Conservation (phyloP, 2,888 invertebrate genomes). For the Tipula vernalis region DNA sequence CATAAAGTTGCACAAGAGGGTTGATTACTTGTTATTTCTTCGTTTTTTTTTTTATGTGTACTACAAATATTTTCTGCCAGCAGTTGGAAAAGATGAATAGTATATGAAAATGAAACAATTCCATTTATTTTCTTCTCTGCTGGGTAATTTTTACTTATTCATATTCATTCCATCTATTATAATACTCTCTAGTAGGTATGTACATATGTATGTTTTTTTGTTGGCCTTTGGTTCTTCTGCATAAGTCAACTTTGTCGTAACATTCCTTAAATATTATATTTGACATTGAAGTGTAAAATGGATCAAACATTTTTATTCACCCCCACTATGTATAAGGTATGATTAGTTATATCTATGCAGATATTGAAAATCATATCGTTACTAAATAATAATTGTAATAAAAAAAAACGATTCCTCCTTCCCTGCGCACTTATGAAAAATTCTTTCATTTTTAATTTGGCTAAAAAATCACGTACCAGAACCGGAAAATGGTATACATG, state of each 20-base stretch:
- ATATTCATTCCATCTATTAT: not conserved
- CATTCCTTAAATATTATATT: not conserved
- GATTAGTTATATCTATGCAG: not conserved
- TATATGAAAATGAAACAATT: not conserved
- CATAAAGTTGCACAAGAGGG: conserved; percentile 4
- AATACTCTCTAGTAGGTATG: not conserved
- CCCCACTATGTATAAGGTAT: not conserved
- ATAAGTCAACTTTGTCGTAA: not conserved
- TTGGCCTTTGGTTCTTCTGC: not conserved
- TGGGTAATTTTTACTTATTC: not conserved
- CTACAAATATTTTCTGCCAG: not conserved
- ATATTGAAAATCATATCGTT: not conserved
- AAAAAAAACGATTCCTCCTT: not conserved
- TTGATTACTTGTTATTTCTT: not conserved
- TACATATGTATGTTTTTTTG: not conserved
- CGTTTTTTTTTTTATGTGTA: not conserved
- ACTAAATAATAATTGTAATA: not conserved
- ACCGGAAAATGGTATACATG: not conserved
- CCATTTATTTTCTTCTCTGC: not conserved
- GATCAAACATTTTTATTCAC: not conserved
- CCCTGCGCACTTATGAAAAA: not conserved
- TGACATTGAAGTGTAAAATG: not conserved
- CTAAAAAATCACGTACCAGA: not conserved
- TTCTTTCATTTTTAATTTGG: not conserved
- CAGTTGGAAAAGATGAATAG: not conserved